Percentiles rank a stretch among this genome's conserved stretches.
These are phyloP conservation scores for Seira musarum DNA, from an alignment of 2,888 invertebrate species.

Conservation along the genomic window DNA sequence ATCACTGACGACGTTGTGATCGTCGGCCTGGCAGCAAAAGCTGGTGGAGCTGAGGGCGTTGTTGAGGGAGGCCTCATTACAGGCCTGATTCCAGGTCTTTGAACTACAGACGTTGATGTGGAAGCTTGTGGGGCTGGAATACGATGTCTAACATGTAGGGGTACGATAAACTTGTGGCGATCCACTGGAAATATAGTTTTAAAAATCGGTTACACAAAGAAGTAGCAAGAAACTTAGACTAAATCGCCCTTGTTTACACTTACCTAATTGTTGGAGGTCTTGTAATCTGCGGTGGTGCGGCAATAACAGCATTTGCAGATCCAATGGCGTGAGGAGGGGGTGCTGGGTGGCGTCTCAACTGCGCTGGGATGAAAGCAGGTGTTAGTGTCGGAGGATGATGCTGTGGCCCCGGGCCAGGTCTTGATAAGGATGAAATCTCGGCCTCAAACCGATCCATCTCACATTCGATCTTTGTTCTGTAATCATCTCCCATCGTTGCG, in stretches of 20 bases:
- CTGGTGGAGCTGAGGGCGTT: conserved; percentile 18
- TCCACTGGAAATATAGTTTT: conserved; percentile 52
- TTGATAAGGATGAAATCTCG: conserved; percentile 66
- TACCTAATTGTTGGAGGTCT: conserved; percentile 66
- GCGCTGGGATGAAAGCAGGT: conserved; percentile 66
- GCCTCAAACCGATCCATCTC: conserved; percentile 85
- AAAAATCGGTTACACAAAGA: no score
- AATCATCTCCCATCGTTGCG: conserved; percentile 71
- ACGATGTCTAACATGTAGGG: conserved; percentile 1
- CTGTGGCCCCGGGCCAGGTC: neutral
- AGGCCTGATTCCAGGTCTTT: neutral
- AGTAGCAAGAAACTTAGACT: no score
- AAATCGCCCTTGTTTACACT: no score
- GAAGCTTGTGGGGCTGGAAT: conserved; percentile 37
- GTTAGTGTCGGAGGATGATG: neutral
- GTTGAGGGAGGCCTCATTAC: conserved; percentile 27
- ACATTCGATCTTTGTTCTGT: conserved; percentile 87
- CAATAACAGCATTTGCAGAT: conserved; percentile 11
- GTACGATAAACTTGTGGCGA: conserved; percentile 54
- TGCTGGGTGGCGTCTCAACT: conserved; percentile 56
- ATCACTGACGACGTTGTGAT: conserved; percentile 14
- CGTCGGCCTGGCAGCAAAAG: conserved; percentile 29
- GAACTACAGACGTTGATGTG: neutral
- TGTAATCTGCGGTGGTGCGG: conserved; percentile 44
- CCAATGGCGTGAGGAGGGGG: conserved; percentile 11